Evolutionary conservation across 2,113 vertebrate species (phyloP), one percentile per base, ranked within the genome.

Genomic region (Peromyscus maniculatus): DNA sequence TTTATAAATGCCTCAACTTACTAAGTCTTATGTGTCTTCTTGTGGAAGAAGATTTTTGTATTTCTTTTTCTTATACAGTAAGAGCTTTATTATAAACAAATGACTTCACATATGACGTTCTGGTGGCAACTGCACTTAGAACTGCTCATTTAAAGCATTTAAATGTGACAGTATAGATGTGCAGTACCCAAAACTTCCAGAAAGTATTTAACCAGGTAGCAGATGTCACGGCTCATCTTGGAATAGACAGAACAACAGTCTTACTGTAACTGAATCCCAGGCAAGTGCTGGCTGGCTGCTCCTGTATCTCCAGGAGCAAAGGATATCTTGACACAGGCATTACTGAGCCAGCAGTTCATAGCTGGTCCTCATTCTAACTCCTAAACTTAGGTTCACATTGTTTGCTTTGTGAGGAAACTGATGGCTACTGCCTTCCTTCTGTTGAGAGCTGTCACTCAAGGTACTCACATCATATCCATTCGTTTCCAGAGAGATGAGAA

Each of bases 71-170:
- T 28, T 49, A 43, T 78, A 13, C 22, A 91, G 21, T 62, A 77
- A 21, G 19, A 84, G 49, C 4, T 96, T 96, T 93, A 77, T 94
- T 88, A 88, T 59, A 57, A 94, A 91, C 39, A 84, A 84, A 49
- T 55, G 33, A 80, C 21, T 87, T 92, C 72, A 91, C 83, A 94
- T 66, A 39, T 72, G 90, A 87, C 80, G 36, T 57, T 69, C 83
- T 59, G 52, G 87, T 62, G 57, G 5, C 69, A 72, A 55, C 80
- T 88, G 28, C 28, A 91, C 28, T 88, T 77, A 55, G 43, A 33
- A 87, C 43, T 83, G 57, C 16, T 66, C 69, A 62, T 77, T 94
- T 82, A 24, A 7, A 94, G 72, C 71, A 10, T 74, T 77, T 31
- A 43, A 89, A 82, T 64, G 24, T 87, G 64, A 64, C 55, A 28